Conservation (phyloP, 2,113 vertebrate genomes). For the Zosterops borbonicus region DNA sequence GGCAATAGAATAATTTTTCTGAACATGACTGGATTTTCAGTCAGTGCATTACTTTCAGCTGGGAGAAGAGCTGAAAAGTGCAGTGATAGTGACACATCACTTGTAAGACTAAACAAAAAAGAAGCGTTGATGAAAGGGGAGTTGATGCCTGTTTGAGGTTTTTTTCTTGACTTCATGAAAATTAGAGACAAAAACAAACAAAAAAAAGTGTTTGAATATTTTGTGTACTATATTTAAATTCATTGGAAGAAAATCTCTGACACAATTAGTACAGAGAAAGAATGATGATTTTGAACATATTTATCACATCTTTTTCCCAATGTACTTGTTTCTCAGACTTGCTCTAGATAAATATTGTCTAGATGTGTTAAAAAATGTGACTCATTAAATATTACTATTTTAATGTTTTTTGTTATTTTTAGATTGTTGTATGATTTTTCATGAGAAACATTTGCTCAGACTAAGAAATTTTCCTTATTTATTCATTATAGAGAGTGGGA, state of each 20-base stretch:
- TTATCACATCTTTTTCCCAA: not conserved
- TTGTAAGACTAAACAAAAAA: not conserved
- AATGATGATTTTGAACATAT: not conserved
- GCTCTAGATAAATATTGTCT: not conserved
- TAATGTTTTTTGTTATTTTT: not conserved
- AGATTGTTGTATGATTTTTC: not conserved
- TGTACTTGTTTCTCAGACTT: not conserved
- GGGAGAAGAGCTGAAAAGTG: not conserved
- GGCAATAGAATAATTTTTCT: not conserved
- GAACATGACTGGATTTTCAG: not conserved
- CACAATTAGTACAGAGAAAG: not conserved
- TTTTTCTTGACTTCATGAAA: not conserved
- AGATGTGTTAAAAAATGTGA: not conserved
- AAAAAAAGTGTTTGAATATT: not conserved
- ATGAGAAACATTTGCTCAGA: not conserved
- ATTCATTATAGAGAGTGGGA: not conserved
- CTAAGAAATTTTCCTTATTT: not conserved
- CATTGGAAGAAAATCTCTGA: not conserved
- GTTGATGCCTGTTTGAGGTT: rapidly evolving
- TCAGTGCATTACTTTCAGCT: not conserved
- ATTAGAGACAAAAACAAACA: not conserved
- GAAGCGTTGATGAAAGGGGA: not conserved
- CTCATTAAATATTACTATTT: not conserved
- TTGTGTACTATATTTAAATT: not conserved
- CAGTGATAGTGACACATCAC: not conserved